These are phyloP conservation scores for Homarus americanus DNA, from an alignment of 1,140 invertebrate genomes.

Conservation along the genomic window DNA sequence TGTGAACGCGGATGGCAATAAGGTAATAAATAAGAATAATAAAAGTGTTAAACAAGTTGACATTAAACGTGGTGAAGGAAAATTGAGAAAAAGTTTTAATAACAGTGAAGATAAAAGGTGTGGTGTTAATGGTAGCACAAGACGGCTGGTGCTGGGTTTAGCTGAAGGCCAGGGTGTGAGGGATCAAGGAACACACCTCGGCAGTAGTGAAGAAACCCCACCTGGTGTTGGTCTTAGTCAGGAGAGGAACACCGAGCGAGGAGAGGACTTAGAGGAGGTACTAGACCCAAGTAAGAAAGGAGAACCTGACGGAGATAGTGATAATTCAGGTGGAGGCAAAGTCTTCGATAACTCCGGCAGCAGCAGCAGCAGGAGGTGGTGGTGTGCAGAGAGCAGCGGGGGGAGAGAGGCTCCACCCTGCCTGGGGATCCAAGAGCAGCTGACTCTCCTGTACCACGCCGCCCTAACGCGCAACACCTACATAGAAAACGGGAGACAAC, in stretches of 20 bases:
- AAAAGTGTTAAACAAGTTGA: background rate
- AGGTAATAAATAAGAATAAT: constrained; percentile 1
- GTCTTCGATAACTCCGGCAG: background rate
- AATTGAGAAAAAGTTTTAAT: background rate
- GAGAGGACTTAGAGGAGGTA: too few relatives aligned
- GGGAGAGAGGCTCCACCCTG: background rate
- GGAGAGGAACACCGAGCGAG: too few relatives aligned
- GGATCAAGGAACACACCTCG: too few relatives aligned
- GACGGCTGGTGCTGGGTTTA: background rate
- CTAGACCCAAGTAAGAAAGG: background rate
- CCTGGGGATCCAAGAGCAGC: constrained; percentile 36
- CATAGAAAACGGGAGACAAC: constrained; percentile 30
- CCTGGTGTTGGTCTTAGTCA: too few relatives aligned
- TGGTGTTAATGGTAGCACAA: background rate
- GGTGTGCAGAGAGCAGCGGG: background rate
- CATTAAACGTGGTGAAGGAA: background rate
- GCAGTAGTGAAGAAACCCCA: too few relatives aligned
- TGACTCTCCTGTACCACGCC: constrained; percentile 53
- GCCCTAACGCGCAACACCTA: constrained; percentile 23
- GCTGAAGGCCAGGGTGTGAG: too few relatives aligned
- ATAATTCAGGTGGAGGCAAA: background rate
- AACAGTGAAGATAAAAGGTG: background rate
- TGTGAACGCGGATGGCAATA: background rate
- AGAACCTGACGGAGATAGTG: background rate
- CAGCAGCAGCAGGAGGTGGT: background rate